Evolutionary conservation across 2,113 vertebrate species (phyloP).

Genomic region (Rhineura floridana): DNA sequence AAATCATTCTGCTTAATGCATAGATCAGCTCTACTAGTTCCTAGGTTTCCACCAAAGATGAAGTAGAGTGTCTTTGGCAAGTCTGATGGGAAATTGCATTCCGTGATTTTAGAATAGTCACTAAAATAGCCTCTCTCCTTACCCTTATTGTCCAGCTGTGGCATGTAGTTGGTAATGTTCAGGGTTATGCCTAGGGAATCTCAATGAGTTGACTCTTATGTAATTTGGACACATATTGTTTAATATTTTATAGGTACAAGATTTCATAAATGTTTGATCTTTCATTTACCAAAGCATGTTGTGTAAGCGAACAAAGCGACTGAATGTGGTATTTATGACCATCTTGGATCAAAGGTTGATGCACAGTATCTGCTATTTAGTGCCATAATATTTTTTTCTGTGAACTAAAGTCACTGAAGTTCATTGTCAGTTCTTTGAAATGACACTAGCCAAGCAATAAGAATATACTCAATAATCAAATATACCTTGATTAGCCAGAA

Average conservation of each 20-base stretch:
- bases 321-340: background rate
- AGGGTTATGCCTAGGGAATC: background rate
- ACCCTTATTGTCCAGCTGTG: background rate
- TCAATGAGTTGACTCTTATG: background rate
- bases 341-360: conserved; percentile 1
- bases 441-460: background rate
- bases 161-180: background rate
- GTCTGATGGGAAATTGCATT: background rate
- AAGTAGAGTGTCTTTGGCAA: background rate
- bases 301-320: background rate
- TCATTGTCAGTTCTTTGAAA: background rate
- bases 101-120: background rate
- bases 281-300: background rate
- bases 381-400: background rate
- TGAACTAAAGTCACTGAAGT: background rate
- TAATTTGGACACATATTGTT: background rate
- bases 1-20: background rate
- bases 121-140: background rate
- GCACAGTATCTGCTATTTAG: background rate
- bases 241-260: background rate
- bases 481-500: background rate
- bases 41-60: background rate
- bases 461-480: background rate
- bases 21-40: too few relatives aligned
- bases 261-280: background rate